Conservation (phyloP, 2,113 vertebrate species). For the Rhegmatorhina hoffmannsi region DNA sequence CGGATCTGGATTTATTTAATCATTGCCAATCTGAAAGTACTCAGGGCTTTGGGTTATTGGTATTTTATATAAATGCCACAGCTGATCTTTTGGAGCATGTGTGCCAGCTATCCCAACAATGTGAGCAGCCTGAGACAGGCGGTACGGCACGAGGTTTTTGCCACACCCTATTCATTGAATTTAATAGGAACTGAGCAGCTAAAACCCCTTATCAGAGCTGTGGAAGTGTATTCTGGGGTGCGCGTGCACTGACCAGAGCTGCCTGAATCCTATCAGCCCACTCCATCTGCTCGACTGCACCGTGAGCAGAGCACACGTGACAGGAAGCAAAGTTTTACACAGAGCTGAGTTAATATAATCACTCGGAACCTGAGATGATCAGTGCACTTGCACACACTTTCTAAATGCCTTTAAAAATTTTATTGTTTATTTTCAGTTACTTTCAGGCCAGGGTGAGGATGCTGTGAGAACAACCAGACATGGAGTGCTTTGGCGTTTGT, state of each 20-base stretch:
- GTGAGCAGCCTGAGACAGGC: not conserved
- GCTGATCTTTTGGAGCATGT: not conserved
- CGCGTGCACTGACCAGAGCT: not conserved
- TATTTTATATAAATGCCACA: not conserved
- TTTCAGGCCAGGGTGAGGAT: not conserved
- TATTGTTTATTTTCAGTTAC: not conserved
- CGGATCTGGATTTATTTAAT: not conserved
- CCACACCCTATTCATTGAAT: not conserved
- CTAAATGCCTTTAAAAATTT: not conserved
- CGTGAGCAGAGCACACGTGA: not conserved
- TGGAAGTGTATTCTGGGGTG: constrained; percentile 32
- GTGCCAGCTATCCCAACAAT: not conserved
- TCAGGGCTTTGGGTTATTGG: not conserved
- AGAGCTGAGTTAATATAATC: not conserved
- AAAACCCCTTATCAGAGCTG: constrained; percentile 30
- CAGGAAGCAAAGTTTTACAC: not conserved
- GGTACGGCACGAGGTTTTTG: not conserved
- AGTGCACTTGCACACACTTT: not conserved
- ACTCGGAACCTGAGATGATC: not conserved
- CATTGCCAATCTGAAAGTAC: not conserved
- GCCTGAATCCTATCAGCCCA: constrained; percentile 33
- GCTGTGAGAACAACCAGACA: not conserved
- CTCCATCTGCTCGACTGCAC: not conserved
- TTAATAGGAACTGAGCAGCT: constrained; percentile 47
- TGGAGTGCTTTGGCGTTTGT: not conserved